These are phyloP conservation scores for Nomada flava DNA, from an alignment of 2,888 invertebrate genomes.

Conservation along the genomic window DNA sequence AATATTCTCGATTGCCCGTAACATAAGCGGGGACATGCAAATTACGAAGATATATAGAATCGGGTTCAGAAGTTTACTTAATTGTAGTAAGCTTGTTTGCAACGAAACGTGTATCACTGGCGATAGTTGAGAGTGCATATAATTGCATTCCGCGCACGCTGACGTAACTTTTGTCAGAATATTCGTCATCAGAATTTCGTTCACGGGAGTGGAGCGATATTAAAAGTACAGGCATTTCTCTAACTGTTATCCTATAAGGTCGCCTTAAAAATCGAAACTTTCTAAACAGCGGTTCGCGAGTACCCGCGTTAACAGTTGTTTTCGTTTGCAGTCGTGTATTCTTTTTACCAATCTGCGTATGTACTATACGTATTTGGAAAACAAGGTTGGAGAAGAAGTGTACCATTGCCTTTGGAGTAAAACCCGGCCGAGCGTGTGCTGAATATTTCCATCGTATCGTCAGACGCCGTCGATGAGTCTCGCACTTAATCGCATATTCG, in stretches of 20 bases:
- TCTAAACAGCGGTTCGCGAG: too few relatives aligned
- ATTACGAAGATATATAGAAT: neutral
- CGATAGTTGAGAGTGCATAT: neutral
- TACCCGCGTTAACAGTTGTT: neutral
- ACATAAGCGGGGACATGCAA: too few relatives aligned
- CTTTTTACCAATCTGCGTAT: neutral
- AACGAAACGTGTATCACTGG: neutral
- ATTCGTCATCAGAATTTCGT: conserved; percentile 25
- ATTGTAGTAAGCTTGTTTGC: neutral
- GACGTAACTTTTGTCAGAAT: conserved; percentile 33
- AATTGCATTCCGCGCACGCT: conserved; percentile 16
- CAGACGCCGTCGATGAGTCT: neutral
- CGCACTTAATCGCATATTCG: neutral
- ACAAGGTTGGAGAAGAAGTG: neutral
- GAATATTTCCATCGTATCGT: conserved; percentile 7
- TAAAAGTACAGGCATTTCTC: neutral
- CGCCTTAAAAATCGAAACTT: too few relatives aligned
- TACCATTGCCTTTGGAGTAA: too few relatives aligned
- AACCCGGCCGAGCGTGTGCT: neutral
- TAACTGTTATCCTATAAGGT: neutral
- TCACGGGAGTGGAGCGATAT: neutral
- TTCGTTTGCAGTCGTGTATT: neutral
- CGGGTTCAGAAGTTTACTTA: neutral
- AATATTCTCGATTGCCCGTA: neutral
- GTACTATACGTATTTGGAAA: neutral